Evolutionary conservation across 2,888 invertebrate genomes (phyloP).

Genomic region (Junonia oenone): DNA sequence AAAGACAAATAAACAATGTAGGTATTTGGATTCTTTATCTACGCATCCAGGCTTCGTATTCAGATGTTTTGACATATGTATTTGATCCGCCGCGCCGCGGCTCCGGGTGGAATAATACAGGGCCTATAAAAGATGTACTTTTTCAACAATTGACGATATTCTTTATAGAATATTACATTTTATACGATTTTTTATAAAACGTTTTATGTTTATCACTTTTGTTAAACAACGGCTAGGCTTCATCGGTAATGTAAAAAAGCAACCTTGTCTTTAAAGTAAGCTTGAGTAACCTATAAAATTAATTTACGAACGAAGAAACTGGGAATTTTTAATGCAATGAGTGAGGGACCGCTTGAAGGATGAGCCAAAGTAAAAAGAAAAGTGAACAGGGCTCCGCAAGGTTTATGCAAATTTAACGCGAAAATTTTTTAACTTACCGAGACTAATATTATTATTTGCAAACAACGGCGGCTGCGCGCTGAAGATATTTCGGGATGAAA

Average conservation of each 20-base stretch:
- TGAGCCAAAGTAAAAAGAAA: conserved; percentile 56
- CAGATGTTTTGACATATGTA: conserved; percentile 32
- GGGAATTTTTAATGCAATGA: conserved; percentile 48
- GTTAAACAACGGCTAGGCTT: not conserved
- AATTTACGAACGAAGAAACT: conserved; percentile 30
- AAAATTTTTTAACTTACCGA: conserved; percentile 65
- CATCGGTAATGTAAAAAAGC: conserved; percentile 7
- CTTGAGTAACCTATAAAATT: conserved; percentile 26
- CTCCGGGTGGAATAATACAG: conserved; percentile 34
- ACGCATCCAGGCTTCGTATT: conserved; percentile 2
- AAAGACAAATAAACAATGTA: no score
- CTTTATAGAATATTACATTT: not conserved
- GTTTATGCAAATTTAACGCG: conserved; percentile 73
- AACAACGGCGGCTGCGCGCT: conserved; percentile 56
- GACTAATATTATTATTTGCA: conserved; percentile 67
- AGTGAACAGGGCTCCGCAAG: conserved; percentile 55
- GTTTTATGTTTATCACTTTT: not conserved
- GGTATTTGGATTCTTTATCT: no score
- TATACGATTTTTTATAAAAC: not conserved
- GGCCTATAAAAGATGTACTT: conserved; percentile 1
- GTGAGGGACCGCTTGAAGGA: conserved; percentile 51
- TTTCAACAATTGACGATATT: conserved; percentile 17
- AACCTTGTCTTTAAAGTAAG: conserved; percentile 24
- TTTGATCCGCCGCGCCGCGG: conserved; percentile 38
- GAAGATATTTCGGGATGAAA: conserved; percentile 46